These are phyloP conservation scores for Lydus trimaculatus DNA, from an alignment of 2,888 invertebrate species.

Conservation along the genomic window DNA sequence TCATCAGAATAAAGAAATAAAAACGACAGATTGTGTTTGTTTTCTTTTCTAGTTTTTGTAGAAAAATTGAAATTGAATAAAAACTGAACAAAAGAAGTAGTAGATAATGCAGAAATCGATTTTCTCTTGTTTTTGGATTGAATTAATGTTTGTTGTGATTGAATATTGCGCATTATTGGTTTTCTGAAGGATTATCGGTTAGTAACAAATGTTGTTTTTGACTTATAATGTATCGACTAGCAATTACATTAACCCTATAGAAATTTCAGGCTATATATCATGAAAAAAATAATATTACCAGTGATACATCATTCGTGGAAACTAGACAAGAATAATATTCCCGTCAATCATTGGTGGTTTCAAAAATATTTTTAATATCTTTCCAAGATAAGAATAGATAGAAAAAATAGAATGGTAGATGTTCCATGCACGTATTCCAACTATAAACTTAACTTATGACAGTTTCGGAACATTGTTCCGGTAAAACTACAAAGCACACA, in stretches of 20 bases:
- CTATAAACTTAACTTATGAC: slow-evolving; percentile 30
- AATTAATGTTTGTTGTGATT: neutral
- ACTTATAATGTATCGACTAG: slow-evolving; percentile 31
- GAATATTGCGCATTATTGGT: slow-evolving; percentile 1
- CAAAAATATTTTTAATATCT: slow-evolving; percentile 2
- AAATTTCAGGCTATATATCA: slow-evolving; percentile 33
- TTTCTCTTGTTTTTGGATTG: neutral
- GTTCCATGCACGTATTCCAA: slow-evolving; percentile 12
- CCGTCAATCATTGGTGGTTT: slow-evolving; percentile 26
- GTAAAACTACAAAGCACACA: slow-evolving; percentile 32
- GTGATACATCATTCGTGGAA: slow-evolving; percentile 24
- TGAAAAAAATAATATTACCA: slow-evolving; percentile 26
- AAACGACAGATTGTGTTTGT: slow-evolving; percentile 30
- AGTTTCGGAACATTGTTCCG: slow-evolving; percentile 24
- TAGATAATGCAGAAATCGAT: neutral
- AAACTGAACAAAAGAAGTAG: too few relatives aligned
- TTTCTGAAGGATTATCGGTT: neutral
- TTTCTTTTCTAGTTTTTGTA: neutral
- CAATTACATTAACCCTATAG: slow-evolving; percentile 32
- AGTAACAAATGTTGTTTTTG: slow-evolving; percentile 30
- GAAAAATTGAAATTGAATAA: too few relatives aligned
- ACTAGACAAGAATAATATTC: slow-evolving; percentile 31
- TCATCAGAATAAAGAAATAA: slow-evolving; percentile 38
- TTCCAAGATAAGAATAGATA: neutral
- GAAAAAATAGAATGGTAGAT: neutral